phyloP scores from a whole-genome alignment of 2,888 invertebrate genomes.

The Steinernema hermaphroditum region DNA sequence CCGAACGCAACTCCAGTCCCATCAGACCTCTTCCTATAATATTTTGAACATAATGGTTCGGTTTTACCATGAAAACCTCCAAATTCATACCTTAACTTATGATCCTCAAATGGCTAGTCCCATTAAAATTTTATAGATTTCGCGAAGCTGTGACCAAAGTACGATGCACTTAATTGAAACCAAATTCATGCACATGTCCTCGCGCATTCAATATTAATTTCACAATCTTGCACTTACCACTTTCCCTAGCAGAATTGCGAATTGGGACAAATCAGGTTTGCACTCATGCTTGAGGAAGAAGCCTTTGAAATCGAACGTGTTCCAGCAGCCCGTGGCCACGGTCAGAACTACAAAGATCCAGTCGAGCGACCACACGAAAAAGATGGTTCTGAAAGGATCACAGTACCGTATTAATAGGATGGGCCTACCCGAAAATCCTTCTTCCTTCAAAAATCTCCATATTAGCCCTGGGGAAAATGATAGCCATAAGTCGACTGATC shows the following conservation, averaged over 20 bases:
- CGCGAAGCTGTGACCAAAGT: too few species aligned
- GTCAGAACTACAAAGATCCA: not conserved
- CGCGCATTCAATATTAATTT: too few species aligned
- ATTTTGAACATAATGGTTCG: too few species aligned
- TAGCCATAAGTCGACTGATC: not conserved
- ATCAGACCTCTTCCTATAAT: too few species aligned
- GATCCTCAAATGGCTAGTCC: too few species aligned
- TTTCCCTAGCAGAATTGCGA: not conserved
- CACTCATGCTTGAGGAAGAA: conserved; percentile 12
- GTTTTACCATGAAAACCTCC: too few species aligned
- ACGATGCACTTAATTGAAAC: too few species aligned
- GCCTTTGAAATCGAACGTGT: conserved; percentile 5
- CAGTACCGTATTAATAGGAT: not conserved
- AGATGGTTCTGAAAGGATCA: not conserved
- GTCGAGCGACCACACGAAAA: not conserved
- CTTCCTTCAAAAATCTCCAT: not conserved
- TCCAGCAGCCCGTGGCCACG: not conserved
- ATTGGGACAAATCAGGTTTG: not conserved
- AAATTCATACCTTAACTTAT: too few species aligned
- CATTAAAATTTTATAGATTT: too few species aligned
- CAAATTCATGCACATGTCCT: too few species aligned
- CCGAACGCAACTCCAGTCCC: too few species aligned
- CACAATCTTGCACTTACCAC: conserved; percentile 1
- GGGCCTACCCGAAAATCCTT: not conserved
- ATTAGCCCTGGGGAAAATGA: not conserved